Evolutionary conservation across 2,888 invertebrate genomes (phyloP).

Genomic region (Leucoptera coffeella): DNA sequence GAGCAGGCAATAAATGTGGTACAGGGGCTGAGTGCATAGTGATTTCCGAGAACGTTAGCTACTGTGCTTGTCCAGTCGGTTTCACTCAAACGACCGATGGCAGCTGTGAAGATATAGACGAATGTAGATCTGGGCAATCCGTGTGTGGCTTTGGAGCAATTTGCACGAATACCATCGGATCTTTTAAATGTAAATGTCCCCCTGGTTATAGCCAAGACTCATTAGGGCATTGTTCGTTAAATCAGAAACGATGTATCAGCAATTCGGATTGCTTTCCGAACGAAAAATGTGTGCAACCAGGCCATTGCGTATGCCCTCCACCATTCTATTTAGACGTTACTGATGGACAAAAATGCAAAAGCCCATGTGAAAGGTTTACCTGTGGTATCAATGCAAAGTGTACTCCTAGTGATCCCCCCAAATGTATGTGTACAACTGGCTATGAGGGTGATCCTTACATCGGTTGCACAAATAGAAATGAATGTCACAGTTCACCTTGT

Average conservation of each 20-base stretch:
- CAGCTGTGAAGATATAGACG: slow-evolving; percentile 79
- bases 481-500: slow-evolving; percentile 79
- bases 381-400: slow-evolving; percentile 90
- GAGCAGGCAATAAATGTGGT: slow-evolving; percentile 73
- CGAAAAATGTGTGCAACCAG: slow-evolving; percentile 87
- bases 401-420: slow-evolving; percentile 82
- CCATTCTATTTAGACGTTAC: slow-evolving; percentile 81
- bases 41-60: slow-evolving; percentile 84
- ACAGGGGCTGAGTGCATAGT: slow-evolving; percentile 85
- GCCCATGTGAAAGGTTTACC: slow-evolving; percentile 84
- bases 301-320: slow-evolving; percentile 85
- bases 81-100: slow-evolving; percentile 71
- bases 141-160: slow-evolving; percentile 84
- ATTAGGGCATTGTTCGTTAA: slow-evolving; percentile 74
- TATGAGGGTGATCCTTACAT: slow-evolving; percentile 81
- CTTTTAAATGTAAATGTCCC: slow-evolving; percentile 76
- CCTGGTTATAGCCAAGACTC: slow-evolving; percentile 76
- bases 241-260: slow-evolving; percentile 74
- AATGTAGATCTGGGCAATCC: slow-evolving; percentile 69
- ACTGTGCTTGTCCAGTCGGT: slow-evolving; percentile 89
- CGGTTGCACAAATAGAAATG: slow-evolving; percentile 81
- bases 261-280: slow-evolving; percentile 81
- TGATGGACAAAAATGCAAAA: slow-evolving; percentile 83
- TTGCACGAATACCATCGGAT: slow-evolving; percentile 74
- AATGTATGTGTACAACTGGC: slow-evolving; percentile 82